phyloP scores from a whole-genome alignment of 2,797 vertebrate species.

The Lagorchestes hirsutus region DNA sequence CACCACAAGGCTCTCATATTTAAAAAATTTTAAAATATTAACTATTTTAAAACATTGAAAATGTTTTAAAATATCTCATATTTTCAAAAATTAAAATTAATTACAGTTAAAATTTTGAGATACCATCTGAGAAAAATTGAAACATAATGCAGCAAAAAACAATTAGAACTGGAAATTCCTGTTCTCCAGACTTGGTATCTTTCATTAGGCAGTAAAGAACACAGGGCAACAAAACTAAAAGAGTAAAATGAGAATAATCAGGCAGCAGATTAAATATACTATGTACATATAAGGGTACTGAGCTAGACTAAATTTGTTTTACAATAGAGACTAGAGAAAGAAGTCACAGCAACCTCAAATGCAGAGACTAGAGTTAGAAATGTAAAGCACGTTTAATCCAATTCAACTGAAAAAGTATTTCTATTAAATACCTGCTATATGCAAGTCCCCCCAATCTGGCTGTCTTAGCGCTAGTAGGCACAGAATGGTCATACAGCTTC shows the following conservation, averaged over 20 bases:
- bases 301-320: neutral
- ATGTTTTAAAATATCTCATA: neutral
- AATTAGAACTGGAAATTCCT: neutral
- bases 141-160: constrained; percentile 49
- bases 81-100: constrained; percentile 50
- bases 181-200: neutral
- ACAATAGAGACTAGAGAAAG: neutral
- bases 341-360: constrained; percentile 15
- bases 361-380: neutral
- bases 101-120: constrained; percentile 52
- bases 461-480: neutral
- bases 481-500: neutral
- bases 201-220: neutral
- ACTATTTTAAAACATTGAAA: neutral
- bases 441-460: neutral
- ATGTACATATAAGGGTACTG: neutral
- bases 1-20: constrained; percentile 34
- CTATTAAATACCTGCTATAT: neutral
- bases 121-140: constrained; percentile 7
- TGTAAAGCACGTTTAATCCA: neutral
- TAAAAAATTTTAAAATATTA: neutral
- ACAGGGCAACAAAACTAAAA: neutral
- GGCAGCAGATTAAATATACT: neutral
- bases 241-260: neutral
- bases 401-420: neutral